Evolutionary conservation across 2,113 vertebrate genomes (phyloP).

Genomic region (Thunnus maccoyii): DNA sequence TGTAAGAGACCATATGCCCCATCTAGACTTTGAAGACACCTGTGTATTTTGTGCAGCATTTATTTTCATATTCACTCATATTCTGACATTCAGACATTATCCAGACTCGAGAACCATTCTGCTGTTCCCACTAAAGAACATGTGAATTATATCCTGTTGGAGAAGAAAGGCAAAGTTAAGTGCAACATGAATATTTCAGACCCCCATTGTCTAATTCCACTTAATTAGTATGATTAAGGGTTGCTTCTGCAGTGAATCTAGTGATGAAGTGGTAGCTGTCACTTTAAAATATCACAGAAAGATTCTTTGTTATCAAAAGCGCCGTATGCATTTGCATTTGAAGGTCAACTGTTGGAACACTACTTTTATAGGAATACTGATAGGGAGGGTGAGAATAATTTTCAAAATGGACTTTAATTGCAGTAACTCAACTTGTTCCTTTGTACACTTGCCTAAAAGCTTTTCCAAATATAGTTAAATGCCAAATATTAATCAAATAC

Average conservation of each 20-base stretch:
- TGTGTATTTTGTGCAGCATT: constrained; percentile 7
- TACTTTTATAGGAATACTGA: neutral
- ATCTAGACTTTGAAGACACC: neutral
- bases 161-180: constrained; percentile 70
- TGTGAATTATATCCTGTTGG: constrained; percentile 41
- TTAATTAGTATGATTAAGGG: constrained; percentile 74
- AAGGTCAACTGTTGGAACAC: constrained; percentile 34
- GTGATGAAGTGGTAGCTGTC: constrained; percentile 55
- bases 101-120: constrained; percentile 19
- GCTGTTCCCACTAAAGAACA: constrained; percentile 1
- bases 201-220: constrained; percentile 72
- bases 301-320: constrained; percentile 10
- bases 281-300: constrained; percentile 47
- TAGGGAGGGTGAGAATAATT: constrained; percentile 14
- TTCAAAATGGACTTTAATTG: constrained; percentile 40
- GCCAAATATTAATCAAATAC: constrained; percentile 13
- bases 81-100: constrained; percentile 19
- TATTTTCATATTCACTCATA: neutral
- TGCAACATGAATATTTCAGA: constrained; percentile 72
- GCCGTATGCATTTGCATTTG: constrained; percentile 37
- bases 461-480: constrained; percentile 29
- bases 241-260: constrained; percentile 42
- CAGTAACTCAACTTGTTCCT: constrained; percentile 8
- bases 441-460: constrained; percentile 17
- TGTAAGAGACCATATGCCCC: constrained; percentile 1